Evolutionary conservation across 2,888 invertebrate species (phyloP), one percentile per base, ranked within the genome.

Genomic region (Nezara viridula): DNA sequence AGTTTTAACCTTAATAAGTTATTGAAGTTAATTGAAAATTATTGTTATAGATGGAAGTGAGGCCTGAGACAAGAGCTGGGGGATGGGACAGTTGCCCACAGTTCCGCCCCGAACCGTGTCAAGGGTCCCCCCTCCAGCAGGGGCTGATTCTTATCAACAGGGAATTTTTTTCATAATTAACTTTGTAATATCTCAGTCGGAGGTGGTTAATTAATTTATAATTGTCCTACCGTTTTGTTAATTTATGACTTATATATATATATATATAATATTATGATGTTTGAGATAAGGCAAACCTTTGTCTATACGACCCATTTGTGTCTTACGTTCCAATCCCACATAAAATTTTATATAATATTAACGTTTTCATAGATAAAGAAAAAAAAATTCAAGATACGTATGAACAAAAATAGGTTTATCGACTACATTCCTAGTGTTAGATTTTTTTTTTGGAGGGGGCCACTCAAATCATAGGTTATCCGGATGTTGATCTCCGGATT

Each of bases 101-200:
- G 60, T 27, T 60, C 19, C n/a, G 40, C 40, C 40, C n/a, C 44
- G 10, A 81, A 81, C 44, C 81, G 12, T 81, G 81, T 81, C 81
- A 81, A 81, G 81, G 81, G 81, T 44, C 14, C 27, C 66, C n/a
- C 4, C n/a, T 44, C 81, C n/a, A 47, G 81, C 6, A 40, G 12
- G 44, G 81, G 81, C 19, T 47, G 81, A 81, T 81, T 16, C 81
- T 47, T 81, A 81, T 81, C 81, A 21, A 16, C 14, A n/a, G 24
- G 44, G 44, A n/a, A 81, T 44, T 81, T 81, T 81, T 81, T 81
- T 81, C n/a, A 5, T 81, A 44, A 81, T 81, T 81, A 81, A 47
- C 44, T 81, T 21, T 12, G 27, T 44, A 37, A 40, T 81, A 44
- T 47, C 81, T n/a, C 37, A 73, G 9, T 73, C 6, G 37, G 66